Evolutionary conservation across 2,888 invertebrate genomes (phyloP), one percentile per base, ranked within the genome.

Genomic region (Lingula anatina): DNA sequence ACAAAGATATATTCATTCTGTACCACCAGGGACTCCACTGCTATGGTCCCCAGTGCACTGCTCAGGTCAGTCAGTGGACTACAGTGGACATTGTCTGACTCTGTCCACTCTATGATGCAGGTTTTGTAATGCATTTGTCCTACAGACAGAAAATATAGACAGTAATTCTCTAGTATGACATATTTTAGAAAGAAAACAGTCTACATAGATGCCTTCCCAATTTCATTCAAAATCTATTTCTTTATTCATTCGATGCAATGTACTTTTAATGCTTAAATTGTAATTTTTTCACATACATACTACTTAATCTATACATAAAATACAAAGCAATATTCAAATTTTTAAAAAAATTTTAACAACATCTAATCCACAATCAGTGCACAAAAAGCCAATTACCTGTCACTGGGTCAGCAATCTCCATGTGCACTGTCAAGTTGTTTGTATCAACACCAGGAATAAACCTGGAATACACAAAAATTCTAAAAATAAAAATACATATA

Each of bases 1-100:
- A 71, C 61, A 58, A 72, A 71, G 27, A 71, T 65, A 52, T 69
- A 72, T 45, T 70, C 62, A 40, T 67, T 60, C 45, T 60, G 60
- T 1, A 72, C 66, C 9, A 62, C 44, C 21, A 72, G 55, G 5
- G 67, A 66, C 26, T 57, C 57, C 37, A 66, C 54, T 45, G 66
- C 60, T 40, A 71, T 68, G 31, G 57, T 56, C 3, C 69, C 70
- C 5, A 69, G 39, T n/a, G 50, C 45, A 18, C 53, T 50, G 28
- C 61, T 60, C 18, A 52, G 48, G 1, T 39, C 39, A 2, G 52
- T 50, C 42, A 49, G 47, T 20, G 46, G 51, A 57, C 64, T 62
- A 25, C 45, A 54, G 25, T 60, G 64, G 9, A 53, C 57, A n/a
- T n/a, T n/a, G n/a, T n/a, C n/a, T n/a, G n/a, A n/a, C n/a, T n/a